phyloP scores from a whole-genome alignment of 2,113 vertebrate genomes.

The Phodopus roborovskii region DNA sequence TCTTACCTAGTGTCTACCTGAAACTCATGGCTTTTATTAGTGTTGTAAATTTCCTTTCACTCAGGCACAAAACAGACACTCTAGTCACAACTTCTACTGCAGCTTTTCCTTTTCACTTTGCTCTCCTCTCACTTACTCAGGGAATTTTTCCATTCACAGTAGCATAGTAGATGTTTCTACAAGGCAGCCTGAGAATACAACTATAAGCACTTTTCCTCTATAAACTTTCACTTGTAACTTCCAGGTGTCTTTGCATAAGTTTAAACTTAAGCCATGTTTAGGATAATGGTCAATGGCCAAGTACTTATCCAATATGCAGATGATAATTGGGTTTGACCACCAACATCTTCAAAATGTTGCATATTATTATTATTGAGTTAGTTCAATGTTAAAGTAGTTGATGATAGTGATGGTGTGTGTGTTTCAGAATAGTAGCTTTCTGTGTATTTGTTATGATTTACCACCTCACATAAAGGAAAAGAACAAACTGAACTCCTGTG shows the following conservation, averaged over 20 bases:
- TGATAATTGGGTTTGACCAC: fast-evolving
- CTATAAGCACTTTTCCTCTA: neutral
- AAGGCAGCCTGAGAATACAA: neutral
- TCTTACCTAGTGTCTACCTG: fast-evolving
- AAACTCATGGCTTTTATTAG: neutral
- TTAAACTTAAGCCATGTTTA: neutral
- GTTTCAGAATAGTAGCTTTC: neutral
- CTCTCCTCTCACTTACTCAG: neutral
- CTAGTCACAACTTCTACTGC: neutral
- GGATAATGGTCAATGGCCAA: too few species aligned
- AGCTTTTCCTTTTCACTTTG: neutral
- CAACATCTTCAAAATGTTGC: neutral
- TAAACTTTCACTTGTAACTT: neutral
- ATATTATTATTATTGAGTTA: neutral
- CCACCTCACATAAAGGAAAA: neutral
- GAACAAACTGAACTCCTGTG: neutral
- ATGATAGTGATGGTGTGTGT: neutral
- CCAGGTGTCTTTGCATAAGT: neutral
- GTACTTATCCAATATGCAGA: neutral
- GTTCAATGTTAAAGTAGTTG: neutral
- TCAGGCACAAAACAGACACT: neutral
- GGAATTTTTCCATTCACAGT: neutral
- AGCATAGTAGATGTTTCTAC: neutral
- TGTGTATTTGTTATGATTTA: neutral
- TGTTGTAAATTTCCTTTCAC: neutral